Conservation (phyloP, 2,113 vertebrate genomes). For the Ramphastos sulfuratus region DNA sequence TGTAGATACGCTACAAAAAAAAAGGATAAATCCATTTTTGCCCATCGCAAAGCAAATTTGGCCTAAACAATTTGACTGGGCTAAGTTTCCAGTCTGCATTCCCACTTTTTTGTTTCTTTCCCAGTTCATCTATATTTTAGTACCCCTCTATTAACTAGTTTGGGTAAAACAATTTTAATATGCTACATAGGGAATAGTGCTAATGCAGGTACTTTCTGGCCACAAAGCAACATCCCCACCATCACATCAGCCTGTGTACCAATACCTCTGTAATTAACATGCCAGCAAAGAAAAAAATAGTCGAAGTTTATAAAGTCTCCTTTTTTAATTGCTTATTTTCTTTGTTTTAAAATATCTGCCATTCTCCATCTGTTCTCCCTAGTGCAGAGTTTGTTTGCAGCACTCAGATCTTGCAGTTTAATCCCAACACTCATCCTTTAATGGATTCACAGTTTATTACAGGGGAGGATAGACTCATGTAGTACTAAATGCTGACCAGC, state of each 20-base stretch:
- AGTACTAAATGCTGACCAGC: constrained; percentile 27
- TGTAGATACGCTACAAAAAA: background rate
- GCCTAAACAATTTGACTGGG: background rate
- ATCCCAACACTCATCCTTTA: constrained; percentile 41
- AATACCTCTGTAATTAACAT: constrained; percentile 53
- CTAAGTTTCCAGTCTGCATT: background rate
- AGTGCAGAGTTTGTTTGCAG: constrained; percentile 30
- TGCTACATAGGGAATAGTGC: constrained; percentile 36
- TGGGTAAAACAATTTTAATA: constrained; percentile 30
- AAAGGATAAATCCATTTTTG: background rate
- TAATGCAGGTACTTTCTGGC: constrained; percentile 48
- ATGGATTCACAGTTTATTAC: constrained; percentile 57
- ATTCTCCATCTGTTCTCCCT: constrained; percentile 67
- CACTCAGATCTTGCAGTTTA: constrained; percentile 46
- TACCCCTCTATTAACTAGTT: constrained; percentile 31
- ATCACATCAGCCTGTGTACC: constrained; percentile 19
- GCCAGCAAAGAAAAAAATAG: background rate
- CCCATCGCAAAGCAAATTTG: background rate
- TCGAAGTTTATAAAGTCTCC: constrained; percentile 25
- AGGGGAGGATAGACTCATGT: background rate
- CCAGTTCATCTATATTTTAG: constrained; percentile 15
- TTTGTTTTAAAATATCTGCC: constrained; percentile 34
- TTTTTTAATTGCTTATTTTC: constrained; percentile 65
- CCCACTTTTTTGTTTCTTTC: background rate
- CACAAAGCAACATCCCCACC: constrained; percentile 40